phyloP scores from a whole-genome alignment of 2,113 vertebrate species.

The Pollachius pollachius region DNA sequence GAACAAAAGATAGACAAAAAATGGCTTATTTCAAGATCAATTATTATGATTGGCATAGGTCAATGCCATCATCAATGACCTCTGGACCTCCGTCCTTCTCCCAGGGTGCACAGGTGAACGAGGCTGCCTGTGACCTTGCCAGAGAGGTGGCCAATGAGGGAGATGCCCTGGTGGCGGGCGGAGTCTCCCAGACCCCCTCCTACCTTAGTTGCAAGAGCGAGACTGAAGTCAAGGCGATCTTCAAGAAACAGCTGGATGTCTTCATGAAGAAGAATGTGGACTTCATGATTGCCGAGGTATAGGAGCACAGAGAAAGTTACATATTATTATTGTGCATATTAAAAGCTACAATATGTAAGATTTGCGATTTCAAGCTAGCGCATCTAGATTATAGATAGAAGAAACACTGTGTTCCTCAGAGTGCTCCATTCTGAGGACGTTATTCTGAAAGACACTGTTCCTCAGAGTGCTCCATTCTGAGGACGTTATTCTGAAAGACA shows the following conservation, averaged over 20 bases:
- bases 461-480: no score
- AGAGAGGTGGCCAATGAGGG: constrained; percentile 88
- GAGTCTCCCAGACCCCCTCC: constrained; percentile 88
- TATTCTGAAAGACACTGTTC: no score
- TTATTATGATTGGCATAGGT: background rate
- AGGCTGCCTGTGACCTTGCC: constrained; percentile 95
- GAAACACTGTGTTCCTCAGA: no score
- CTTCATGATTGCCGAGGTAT: constrained; percentile 96
- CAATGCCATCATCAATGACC: background rate
- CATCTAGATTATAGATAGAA: no score
- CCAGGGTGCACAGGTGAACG: constrained; percentile 89
- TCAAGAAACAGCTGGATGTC: constrained; percentile 88
- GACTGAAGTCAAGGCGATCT: constrained; percentile 84
- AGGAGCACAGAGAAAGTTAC: background rate
- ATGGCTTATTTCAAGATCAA: background rate
- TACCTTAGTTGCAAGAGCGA: constrained; percentile 96
- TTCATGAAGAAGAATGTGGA: constrained; percentile 92
- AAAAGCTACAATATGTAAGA: background rate
- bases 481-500: no score
- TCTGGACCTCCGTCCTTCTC: background rate
- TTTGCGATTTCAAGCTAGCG: no score
- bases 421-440: no score
- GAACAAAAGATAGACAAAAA: constrained; percentile 41
- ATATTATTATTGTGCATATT: background rate
- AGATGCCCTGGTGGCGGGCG: constrained; percentile 92